Evolutionary conservation across 1,140 invertebrate genomes (phyloP), one percentile per base, ranked within the genome.

Genomic region (Atta colombica): DNA sequence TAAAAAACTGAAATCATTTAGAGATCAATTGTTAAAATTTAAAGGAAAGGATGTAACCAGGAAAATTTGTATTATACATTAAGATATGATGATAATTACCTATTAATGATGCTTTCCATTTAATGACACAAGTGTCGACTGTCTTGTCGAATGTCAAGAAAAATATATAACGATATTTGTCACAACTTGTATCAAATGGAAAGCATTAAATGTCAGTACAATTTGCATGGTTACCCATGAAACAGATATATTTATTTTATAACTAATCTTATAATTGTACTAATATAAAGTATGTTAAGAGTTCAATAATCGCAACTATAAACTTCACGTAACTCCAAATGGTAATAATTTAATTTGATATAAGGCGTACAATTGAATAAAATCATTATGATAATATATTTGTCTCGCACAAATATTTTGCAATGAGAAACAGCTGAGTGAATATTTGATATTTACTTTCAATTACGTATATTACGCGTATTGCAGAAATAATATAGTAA

Each of bases 381-480:
- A 72, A 18, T 82, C 5, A 53, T 45, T 25, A 35, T 14, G 10
- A 21, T 35, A 28, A 74, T 4, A 61, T 7, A 51, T 14, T 18
- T 45, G 2, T 55, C 10, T 74, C 53, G 16, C 5, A 25, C 5
- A 81, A 65, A 80, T 71, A 65, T 61, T 82, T 60, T 84, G 18
- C 28, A 75, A 49, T 14, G 49, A 61, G 28, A 0, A 75, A 45
- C 39, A 61, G 66, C 66, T 72, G 39, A 84, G 14, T 25, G 39
- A 28, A 82, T 82, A 82, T 82, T 74, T 82, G 49, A 51, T 12
- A 18, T 39, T 16, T 35, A 18, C 6, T 60, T 72, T 60, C 1
- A 53, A 25, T 74, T 74, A 49, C n/a, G 12, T 14, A 35, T 25
- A 80, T 53, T 31, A 35, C 31, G 10, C 49, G 7, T 31, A 8